Conservation (phyloP, 2,113 vertebrate species). For the Percopsis transmontana region DNA sequence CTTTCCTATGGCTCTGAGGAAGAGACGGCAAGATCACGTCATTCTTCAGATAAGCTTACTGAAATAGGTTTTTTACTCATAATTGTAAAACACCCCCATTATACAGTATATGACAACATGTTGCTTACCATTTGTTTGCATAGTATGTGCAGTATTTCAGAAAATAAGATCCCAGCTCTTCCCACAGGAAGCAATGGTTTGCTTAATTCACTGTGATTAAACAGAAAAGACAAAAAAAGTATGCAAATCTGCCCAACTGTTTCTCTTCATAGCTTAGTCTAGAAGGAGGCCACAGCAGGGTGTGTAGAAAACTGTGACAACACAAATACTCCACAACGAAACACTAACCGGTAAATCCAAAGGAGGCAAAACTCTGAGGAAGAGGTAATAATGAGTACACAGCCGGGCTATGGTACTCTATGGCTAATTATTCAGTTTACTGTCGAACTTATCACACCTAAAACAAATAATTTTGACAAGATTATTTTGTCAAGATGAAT, state of each 20-base stretch:
- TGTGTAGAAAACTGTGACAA: neutral
- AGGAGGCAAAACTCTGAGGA: neutral
- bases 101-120: neutral
- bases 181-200: constrained; percentile 97
- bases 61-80: neutral
- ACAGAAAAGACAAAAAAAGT: constrained; percentile 29
- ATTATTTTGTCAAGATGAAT: no score
- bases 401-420: neutral
- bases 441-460: neutral
- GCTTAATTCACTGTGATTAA: constrained; percentile 91
- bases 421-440: neutral
- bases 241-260: neutral
- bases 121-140: constrained; percentile 98
- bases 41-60: neutral
- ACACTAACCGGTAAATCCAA: neutral
- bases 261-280: neutral
- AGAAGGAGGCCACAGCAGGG: neutral
- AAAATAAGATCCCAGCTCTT: constrained; percentile 94
- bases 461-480: no score
- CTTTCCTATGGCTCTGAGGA: constrained; percentile 95
- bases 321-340: constrained; percentile 3
- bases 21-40: constrained; percentile 35
- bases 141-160: constrained; percentile 99
- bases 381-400: neutral
- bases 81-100: neutral